Percentiles rank a stretch among this genome's conserved stretches.
Conservation (phyloP, 2,888 invertebrate species). For the Scaptomyza tumidula region DNA sequence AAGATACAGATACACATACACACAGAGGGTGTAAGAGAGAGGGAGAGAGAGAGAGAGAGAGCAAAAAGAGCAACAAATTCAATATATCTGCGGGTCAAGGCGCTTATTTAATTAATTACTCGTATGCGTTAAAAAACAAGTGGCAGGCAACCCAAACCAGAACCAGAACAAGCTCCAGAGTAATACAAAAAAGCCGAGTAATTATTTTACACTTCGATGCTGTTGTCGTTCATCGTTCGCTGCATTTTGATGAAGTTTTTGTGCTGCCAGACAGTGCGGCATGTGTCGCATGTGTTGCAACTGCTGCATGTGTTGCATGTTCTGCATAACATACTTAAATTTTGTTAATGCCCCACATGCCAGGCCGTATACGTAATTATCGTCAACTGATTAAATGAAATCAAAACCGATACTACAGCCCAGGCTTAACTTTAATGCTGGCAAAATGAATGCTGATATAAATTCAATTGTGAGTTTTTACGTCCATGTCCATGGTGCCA, state of each 20-base stretch:
- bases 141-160: conserved; percentile 36
- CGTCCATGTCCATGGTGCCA: conserved; percentile 42
- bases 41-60: background rate
- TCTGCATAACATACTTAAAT: conserved; percentile 67
- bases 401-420: conserved; percentile 53
- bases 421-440: conserved; percentile 41
- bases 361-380: conserved; percentile 49
- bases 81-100: conserved; percentile 74
- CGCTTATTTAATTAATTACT: conserved; percentile 79
- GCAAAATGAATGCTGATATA: conserved; percentile 51
- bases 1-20: conserved; percentile 41
- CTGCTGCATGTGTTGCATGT: conserved; percentile 56
- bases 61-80: conserved; percentile 40
- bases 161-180: conserved; percentile 15
- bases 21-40: background rate
- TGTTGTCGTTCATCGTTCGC: conserved; percentile 45
- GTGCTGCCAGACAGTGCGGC: background rate
- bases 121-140: conserved; percentile 49
- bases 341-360: conserved; percentile 53
- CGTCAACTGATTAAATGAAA: conserved; percentile 66
- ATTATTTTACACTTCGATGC: conserved; percentile 71
- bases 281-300: conserved; percentile 55
- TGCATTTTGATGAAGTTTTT: conserved; percentile 69
- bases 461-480: conserved; percentile 23
- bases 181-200: conserved; percentile 68